phyloP scores from a whole-genome alignment of 2,888 invertebrate species.

The Arge pagana region DNA sequence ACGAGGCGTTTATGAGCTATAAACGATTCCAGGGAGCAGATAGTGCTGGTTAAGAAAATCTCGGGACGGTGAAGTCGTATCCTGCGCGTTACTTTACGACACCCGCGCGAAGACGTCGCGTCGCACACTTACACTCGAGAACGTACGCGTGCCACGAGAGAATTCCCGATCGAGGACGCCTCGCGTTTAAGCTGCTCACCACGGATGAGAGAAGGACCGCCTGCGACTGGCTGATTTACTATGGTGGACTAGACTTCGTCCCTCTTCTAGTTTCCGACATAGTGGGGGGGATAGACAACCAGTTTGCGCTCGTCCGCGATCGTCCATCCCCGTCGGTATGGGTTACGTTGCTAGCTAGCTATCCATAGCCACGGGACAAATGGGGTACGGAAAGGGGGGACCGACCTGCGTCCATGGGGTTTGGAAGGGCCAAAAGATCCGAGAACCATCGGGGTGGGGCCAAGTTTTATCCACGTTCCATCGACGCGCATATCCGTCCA shows the following conservation, averaged over 20 bases:
- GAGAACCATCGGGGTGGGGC: slow-evolving; percentile 48
- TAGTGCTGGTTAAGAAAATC: slow-evolving; percentile 45
- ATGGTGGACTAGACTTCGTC: slow-evolving; percentile 46
- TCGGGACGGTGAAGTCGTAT: not conserved
- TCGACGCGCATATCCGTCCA: too few species aligned
- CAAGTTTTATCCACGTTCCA: slow-evolving; percentile 32
- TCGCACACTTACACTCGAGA: slow-evolving; percentile 7
- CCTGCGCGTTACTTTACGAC: too few species aligned
- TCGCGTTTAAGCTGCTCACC: too few species aligned
- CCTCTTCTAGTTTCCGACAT: slow-evolving; percentile 13
- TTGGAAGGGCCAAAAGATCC: slow-evolving; percentile 35
- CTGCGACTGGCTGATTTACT: slow-evolving; percentile 57
- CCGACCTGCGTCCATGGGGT: slow-evolving; percentile 42
- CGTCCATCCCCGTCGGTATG: slow-evolving; percentile 30
- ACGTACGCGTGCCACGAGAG: slow-evolving; percentile 9
- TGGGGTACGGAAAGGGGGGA: slow-evolving; percentile 42
- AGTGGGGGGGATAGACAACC: slow-evolving; percentile 7
- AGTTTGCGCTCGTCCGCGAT: slow-evolving; percentile 8
- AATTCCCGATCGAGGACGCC: slow-evolving; percentile 13
- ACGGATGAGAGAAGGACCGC: slow-evolving; percentile 57
- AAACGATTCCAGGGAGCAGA: slow-evolving; percentile 53
- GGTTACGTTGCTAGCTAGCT: too few species aligned
- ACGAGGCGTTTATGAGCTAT: slow-evolving; percentile 58
- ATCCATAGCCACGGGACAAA: slow-evolving; percentile 48
- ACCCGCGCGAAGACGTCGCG: slow-evolving; percentile 1